These are phyloP conservation scores for Mesembrinibis cayennensis DNA, from an alignment of 2,113 vertebrate species.

Conservation along the genomic window DNA sequence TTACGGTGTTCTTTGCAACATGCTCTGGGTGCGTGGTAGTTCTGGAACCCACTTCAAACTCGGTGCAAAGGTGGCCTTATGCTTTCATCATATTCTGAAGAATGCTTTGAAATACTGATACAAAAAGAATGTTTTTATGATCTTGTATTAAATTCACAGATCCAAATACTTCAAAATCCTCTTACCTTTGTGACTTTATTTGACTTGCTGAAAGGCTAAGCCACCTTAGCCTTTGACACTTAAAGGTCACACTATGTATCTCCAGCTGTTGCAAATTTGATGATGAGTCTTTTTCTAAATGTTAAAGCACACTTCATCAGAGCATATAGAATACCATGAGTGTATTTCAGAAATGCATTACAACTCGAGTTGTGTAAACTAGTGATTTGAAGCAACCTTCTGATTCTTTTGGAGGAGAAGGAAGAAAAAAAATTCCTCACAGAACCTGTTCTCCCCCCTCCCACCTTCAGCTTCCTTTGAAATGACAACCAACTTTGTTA, in stretches of 20 bases:
- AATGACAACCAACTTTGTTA: neutral
- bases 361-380: neutral
- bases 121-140: neutral
- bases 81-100: neutral
- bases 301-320: neutral
- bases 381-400: neutral
- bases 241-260: neutral
- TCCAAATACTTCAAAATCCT: neutral
- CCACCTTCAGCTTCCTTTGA: neutral
- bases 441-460: neutral
- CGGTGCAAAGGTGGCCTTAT: neutral
- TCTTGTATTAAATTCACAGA: neutral
- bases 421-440: neutral
- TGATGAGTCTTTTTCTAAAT: neutral
- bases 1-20: neutral
- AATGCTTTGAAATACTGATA: neutral
- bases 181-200: neutral
- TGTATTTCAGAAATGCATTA: neutral
- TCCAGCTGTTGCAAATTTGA: neutral
- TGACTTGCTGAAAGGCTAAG: neutral
- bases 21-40: fast-evolving
- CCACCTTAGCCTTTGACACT: neutral
- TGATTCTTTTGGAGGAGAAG: neutral
- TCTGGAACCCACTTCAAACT: neutral
- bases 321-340: neutral